phyloP scores from a whole-genome alignment of 2,113 vertebrate species.

The Felis chaus region DNA sequence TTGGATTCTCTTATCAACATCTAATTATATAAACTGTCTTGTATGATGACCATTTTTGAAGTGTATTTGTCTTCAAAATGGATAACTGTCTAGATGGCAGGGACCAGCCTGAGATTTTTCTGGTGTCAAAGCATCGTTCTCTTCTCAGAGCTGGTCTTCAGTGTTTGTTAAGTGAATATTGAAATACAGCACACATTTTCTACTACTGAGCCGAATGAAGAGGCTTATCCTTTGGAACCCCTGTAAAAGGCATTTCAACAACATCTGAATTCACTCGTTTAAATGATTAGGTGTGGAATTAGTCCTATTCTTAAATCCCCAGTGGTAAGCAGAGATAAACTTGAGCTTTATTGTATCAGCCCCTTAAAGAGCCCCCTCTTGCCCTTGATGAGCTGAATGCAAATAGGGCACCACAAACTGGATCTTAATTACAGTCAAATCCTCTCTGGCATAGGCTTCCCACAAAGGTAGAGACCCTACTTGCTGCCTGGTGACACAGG shows the following conservation, averaged over 20 bases:
- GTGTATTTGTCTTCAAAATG: conserved; percentile 15
- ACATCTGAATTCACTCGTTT: conserved; percentile 23
- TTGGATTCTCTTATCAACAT: background rate
- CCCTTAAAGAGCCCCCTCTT: background rate
- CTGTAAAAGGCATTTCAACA: conserved; percentile 33
- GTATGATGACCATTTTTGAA: background rate
- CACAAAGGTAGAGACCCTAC: background rate
- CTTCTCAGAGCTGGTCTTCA: background rate
- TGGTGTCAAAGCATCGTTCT: background rate
- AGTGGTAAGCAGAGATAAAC: conserved; percentile 61
- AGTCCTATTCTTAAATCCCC: conserved; percentile 60
- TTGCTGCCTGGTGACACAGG: conserved; percentile 19
- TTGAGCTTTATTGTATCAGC: conserved; percentile 29
- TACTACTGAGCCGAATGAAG: background rate
- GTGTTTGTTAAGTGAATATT: background rate
- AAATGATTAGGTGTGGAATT: conserved; percentile 47
- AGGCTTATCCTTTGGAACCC: conserved; percentile 18
- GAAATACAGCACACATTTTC: background rate
- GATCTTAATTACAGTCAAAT: conserved; percentile 31
- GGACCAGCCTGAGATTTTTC: background rate
- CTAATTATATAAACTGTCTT: background rate
- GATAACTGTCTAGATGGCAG: background rate
- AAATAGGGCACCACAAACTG: background rate
- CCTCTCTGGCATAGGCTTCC: background rate
- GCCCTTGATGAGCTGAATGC: background rate